Conservation (phyloP, 2,113 vertebrate genomes). For the Pseudorasbora parva region DNA sequence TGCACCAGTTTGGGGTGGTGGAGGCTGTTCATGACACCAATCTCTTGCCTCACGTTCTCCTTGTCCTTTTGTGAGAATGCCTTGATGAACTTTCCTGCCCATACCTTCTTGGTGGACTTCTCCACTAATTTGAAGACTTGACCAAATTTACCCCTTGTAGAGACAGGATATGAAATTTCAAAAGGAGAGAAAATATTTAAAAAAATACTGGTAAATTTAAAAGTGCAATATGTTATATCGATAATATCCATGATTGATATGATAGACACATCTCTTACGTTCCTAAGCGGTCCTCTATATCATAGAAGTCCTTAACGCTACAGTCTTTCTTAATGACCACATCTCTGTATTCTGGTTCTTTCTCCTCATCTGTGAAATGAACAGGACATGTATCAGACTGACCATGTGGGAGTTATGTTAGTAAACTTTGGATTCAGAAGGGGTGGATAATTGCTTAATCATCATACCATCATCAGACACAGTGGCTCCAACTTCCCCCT, state of each 20-base stretch:
- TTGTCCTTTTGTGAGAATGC: conserved; percentile 95
- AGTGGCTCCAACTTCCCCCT: conserved; percentile 49
- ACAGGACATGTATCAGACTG: not conserved
- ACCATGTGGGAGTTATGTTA: not conserved
- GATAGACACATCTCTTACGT: conserved; percentile 79
- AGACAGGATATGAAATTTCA: not conserved
- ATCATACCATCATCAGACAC: conserved; percentile 53
- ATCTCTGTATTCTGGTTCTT: conserved; percentile 87
- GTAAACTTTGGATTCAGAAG: conserved; percentile 10
- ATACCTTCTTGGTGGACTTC: conserved; percentile 92
- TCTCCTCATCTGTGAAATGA: conserved; percentile 74
- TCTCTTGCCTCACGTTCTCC: conserved; percentile 92
- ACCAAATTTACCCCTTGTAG: conserved; percentile 93
- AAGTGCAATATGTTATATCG: not conserved
- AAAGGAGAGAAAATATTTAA: not conserved
- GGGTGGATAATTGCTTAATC: not conserved
- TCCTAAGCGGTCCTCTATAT: conserved; percentile 94
- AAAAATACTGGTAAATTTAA: not conserved
- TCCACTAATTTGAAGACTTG: conserved; percentile 96
- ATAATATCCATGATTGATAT: not conserved
- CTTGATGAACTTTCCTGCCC: conserved; percentile 99
- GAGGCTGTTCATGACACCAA: conserved; percentile 96
- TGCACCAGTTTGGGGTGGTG: conserved; percentile 97
- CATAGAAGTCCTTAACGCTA: conserved; percentile 92
- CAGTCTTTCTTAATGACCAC: conserved; percentile 84